Percentiles rank a stretch among this genome's conserved stretches.
phyloP scores from a whole-genome alignment of 2,888 invertebrate species.

The Leptodirus hochenwartii region DNA sequence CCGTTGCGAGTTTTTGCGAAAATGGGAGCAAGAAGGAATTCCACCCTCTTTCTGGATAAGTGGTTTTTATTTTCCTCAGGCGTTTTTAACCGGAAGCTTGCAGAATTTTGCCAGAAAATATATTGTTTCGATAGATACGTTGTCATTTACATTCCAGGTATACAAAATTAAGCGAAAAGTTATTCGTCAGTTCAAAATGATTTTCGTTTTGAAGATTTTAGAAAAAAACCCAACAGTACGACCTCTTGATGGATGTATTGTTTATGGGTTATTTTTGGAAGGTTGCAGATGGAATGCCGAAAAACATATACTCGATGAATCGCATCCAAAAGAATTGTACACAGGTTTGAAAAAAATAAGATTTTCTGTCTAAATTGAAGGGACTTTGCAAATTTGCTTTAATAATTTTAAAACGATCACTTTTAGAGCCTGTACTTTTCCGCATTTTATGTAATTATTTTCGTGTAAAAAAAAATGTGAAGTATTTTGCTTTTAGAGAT shows the following conservation, averaged over 20 bases:
- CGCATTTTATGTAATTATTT: too few relatives aligned
- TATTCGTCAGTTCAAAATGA: not conserved
- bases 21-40: constrained; percentile 48
- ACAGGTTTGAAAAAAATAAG: constrained; percentile 29
- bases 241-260: constrained; percentile 41
- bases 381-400: not conserved
- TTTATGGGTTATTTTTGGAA: constrained; percentile 52
- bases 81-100: constrained; percentile 63
- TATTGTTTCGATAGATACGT: constrained; percentile 55
- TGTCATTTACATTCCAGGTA: constrained; percentile 43
- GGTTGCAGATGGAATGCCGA: constrained; percentile 57
- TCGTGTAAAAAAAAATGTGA: too few relatives aligned
- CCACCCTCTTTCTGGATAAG: constrained; percentile 69
- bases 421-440: constrained; percentile 2
- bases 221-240: constrained; percentile 27
- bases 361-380: not conserved
- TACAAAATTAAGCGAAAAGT: too few relatives aligned
- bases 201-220: constrained; percentile 28
- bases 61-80: constrained; percentile 74
- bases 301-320: constrained; percentile 36
- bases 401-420: not conserved
- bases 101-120: constrained; percentile 69
- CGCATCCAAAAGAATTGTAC: constrained; percentile 47
- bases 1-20: constrained; percentile 41
- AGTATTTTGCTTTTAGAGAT: constrained; percentile 35